Base-by-base conservation (phyloP, 2,888 invertebrate genomes). In the Ophion slaviceki region DNA sequence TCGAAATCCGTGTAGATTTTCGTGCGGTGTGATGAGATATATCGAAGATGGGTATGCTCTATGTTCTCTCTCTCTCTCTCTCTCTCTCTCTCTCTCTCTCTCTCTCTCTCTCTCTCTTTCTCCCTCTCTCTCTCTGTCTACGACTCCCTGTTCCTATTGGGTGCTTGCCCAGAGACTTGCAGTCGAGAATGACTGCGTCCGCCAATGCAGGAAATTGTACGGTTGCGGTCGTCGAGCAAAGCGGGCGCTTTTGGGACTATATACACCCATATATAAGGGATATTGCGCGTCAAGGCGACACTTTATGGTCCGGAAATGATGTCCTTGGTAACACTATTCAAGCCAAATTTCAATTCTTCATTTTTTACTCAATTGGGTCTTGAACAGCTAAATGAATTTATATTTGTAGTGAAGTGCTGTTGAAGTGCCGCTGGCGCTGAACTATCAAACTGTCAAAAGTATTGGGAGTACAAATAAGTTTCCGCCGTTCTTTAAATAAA, bases 161-260 rank as follows among this genome's bases (percentile, higher is more conserved):
- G 75, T 64, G 70, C 71, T 79, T 79, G 79, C 64, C 17, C 36
- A 47, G 62, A 36, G 71, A 79, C 10, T 79, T 57, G 45, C 53
- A 71, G 45, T 62, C 61, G 61, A 47, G 70, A 66, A 36, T 76
- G 76, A 76, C 76, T 67, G 28, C 64, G 53, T 64, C 71, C 45
- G 53, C 36, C 47, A 79, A 53, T 53, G 62, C 47, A 66, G 76
- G 80, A 84, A 84, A 84, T 84, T 84, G 71, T 76, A 70, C 47
- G n/a, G 66, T 71, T 72, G 84, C 80, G 80, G 84, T 80, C 47
- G 71, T 53, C 59, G 66, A 59, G 80, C 80, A 84, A 71, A 84
- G 70, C 68, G 59, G 45, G 32, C 68, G 70, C 47, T 61, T 70
- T 62, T 68, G 53, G 62, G 36, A 59, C 57, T 20, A 57, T 67